A percentile compares a stretch with the other conserved stretches of the same genome.
These are phyloP conservation scores for Ceratotherium simum DNA, from an alignment of 2,113 vertebrate species.

Conservation along the genomic window DNA sequence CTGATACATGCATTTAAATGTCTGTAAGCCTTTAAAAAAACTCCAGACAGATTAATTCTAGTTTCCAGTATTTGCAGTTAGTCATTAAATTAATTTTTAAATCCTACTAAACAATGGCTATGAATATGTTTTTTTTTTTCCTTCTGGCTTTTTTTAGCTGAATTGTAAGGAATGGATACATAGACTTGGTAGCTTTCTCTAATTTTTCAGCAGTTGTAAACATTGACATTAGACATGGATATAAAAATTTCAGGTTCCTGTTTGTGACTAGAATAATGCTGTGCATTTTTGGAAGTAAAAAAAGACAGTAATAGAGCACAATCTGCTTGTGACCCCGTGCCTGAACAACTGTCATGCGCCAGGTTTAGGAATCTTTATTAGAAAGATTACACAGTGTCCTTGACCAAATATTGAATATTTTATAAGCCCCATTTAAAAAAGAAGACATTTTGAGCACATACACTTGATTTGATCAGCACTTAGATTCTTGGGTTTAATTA, in stretches of 20 bases:
- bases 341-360: conserved; percentile 58
- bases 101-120: conserved; percentile 86
- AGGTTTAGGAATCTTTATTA: conserved; percentile 76
- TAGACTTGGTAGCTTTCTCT: conserved; percentile 73
- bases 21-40: conserved; percentile 87
- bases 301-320: conserved; percentile 55
- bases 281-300: conserved; percentile 74
- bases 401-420: conserved; percentile 80
- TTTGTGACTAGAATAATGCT: neutral
- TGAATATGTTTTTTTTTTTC: neutral
- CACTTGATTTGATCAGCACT: conserved; percentile 70
- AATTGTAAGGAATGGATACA: conserved; percentile 72
- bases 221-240: conserved; percentile 59
- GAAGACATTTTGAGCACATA: conserved; percentile 65
- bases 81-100: conserved; percentile 90
- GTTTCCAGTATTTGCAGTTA: conserved; percentile 90
- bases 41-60: conserved; percentile 90
- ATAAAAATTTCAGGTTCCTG: conserved; percentile 73
- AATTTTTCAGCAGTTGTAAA: conserved; percentile 75
- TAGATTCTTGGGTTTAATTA: conserved; percentile 79
- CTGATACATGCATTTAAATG: conserved; percentile 92
- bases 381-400: conserved; percentile 71
- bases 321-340: conserved; percentile 73
- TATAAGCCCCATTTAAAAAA: conserved; percentile 74
- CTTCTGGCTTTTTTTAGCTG: conserved; percentile 59